Conservation (phyloP, 92 coral and sea anemone genomes). For the Phenganax stokvisi region DNA sequence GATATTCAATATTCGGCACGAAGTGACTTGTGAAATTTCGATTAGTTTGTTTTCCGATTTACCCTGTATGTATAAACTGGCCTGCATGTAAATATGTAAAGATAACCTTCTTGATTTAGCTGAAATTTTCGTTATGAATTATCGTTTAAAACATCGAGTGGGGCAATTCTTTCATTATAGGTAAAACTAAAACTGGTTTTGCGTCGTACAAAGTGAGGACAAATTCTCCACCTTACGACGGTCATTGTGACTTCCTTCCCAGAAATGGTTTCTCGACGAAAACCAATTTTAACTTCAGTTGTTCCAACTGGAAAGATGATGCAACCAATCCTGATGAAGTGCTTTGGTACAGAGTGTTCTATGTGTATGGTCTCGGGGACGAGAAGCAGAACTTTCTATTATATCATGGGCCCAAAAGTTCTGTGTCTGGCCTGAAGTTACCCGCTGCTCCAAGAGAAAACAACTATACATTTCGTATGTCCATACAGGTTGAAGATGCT, state of each 20-base stretch:
- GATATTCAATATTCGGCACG: too few relatives aligned
- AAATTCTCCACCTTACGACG: constrained; percentile 66
- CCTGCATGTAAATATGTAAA: too few relatives aligned
- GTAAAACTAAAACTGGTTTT: constrained; percentile 44
- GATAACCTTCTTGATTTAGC: too few relatives aligned
- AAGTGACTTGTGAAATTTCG: too few relatives aligned
- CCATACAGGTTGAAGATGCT: constrained; percentile 61
- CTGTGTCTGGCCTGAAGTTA: constrained; percentile 38
- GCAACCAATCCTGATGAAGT: constrained; percentile 43
- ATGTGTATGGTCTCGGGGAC: constrained; percentile 23
- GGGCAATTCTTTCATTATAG: too few relatives aligned
- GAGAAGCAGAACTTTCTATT: constrained; percentile 39
- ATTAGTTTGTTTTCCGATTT: too few relatives aligned
- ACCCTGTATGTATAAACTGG: too few relatives aligned
- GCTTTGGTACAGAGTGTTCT: constrained; percentile 63
- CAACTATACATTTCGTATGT: constrained; percentile 36
- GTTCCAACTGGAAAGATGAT: constrained; percentile 70
- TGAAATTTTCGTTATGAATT: too few relatives aligned
- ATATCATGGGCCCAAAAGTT: constrained; percentile 61
- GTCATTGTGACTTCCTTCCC: constrained; percentile 65
- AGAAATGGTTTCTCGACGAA: constrained; percentile 53
- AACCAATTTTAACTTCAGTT: constrained; percentile 57
- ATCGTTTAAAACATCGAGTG: too few relatives aligned
- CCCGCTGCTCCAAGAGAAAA: constrained; percentile 55
- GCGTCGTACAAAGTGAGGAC: constrained; percentile 53